Percentiles rank a stretch among this genome's conserved stretches.
Evolutionary conservation across 2,113 vertebrate species (phyloP).

Genomic region (Channa argus): DNA sequence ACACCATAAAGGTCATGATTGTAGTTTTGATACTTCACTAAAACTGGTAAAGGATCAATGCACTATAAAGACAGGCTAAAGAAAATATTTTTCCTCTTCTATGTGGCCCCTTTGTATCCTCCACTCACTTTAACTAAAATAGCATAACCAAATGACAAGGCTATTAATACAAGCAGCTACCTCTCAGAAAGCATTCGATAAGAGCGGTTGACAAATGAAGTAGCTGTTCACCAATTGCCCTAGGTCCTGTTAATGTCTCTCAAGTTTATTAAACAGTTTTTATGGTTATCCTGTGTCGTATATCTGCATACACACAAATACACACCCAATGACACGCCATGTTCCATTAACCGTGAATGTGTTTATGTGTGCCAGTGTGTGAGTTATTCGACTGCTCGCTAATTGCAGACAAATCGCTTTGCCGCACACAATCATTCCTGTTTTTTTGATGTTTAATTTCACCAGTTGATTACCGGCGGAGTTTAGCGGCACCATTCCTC

Average conservation of each 20-base stretch:
- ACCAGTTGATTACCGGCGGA: slow-evolving; percentile 84
- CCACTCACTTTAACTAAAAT: slow-evolving; percentile 39
- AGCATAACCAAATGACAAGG: slow-evolving; percentile 68
- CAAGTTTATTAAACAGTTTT: slow-evolving; percentile 79
- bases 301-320: slow-evolving; percentile 51
- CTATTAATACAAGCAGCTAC: slow-evolving; percentile 70
- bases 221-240: slow-evolving; percentile 70
- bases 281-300: slow-evolving; percentile 65
- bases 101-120: slow-evolving; percentile 6
- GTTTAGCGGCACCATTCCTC: slow-evolving; percentile 80
- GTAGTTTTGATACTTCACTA: neutral
- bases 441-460: slow-evolving; percentile 86
- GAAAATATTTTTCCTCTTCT: slow-evolving; percentile 2
- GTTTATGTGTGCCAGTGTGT: slow-evolving; percentile 72
- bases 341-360: slow-evolving; percentile 67
- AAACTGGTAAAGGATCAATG: neutral
- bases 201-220: slow-evolving; percentile 75
- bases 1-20: neutral
- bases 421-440: slow-evolving; percentile 86
- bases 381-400: slow-evolving; percentile 80
- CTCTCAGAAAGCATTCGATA: slow-evolving; percentile 72
- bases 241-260: slow-evolving; percentile 74
- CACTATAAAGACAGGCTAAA: neutral
- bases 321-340: slow-evolving; percentile 60
- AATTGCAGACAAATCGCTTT: slow-evolving; percentile 88